Percentiles rank a stretch among this genome's conserved stretches.
phyloP scores from a whole-genome alignment of 1,140 invertebrate genomes.

The Listronotus bonariensis region DNA sequence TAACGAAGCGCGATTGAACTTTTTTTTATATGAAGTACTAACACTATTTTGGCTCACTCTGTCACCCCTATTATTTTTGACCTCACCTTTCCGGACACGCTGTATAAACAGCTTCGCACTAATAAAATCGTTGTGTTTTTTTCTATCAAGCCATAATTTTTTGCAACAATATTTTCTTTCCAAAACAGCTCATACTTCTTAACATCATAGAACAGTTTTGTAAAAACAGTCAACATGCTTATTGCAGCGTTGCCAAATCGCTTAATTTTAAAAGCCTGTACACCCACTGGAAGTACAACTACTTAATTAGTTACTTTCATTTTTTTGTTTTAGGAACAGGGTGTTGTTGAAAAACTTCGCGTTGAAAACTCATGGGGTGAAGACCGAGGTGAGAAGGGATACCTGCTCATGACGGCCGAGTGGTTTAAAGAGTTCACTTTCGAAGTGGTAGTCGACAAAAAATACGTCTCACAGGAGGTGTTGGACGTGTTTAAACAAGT shows the following conservation, averaged over 20 bases:
- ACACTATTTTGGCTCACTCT: too few relatives aligned
- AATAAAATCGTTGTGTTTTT: too few relatives aligned
- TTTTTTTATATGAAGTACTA: too few relatives aligned
- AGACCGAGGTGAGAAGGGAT: constrained; percentile 86
- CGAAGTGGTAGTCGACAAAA: constrained; percentile 87
- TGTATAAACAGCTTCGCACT: too few relatives aligned
- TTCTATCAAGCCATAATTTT: too few relatives aligned
- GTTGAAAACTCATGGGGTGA: constrained; percentile 94
- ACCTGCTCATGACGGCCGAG: constrained; percentile 77
- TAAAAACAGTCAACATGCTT: too few relatives aligned
- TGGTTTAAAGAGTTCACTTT: constrained; percentile 93
- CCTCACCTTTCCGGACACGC: too few relatives aligned
- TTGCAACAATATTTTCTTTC: too few relatives aligned
- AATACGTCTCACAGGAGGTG: constrained; percentile 75
- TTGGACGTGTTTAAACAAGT: constrained; percentile 75
- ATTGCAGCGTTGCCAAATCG: neutral
- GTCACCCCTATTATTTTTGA: too few relatives aligned
- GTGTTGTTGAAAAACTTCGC: constrained; percentile 72
- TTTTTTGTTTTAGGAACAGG: constrained; percentile 63
- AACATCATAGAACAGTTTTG: too few relatives aligned
- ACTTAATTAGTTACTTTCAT: neutral
- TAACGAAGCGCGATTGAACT: too few relatives aligned
- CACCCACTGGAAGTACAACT: neutral
- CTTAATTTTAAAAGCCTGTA: neutral
- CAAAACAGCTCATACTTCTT: too few relatives aligned